A percentile compares a stretch with the other conserved stretches of the same genome.
These are phyloP conservation scores for Eupeodes luniger DNA, from an alignment of 2,888 invertebrate species.

Conservation along the genomic window DNA sequence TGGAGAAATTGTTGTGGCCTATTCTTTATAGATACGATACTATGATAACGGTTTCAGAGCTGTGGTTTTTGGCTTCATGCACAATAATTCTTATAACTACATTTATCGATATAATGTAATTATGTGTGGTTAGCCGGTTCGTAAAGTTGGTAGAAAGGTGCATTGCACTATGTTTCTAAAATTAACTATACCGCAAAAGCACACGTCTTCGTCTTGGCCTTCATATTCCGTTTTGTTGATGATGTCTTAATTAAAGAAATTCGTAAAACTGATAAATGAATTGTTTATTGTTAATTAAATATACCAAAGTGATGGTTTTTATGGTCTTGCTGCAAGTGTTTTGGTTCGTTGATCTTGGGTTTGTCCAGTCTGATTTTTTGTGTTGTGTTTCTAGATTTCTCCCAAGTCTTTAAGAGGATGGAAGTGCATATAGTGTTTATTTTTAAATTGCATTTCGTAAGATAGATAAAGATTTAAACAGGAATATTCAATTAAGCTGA, in stretches of 20 bases:
- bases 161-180: constrained; percentile 37
- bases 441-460: constrained; percentile 8
- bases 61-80: constrained; percentile 70
- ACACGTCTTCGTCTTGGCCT: background rate
- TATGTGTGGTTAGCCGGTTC: constrained; percentile 40
- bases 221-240: background rate
- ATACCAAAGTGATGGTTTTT: constrained; percentile 31
- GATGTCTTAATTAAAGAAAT: constrained; percentile 62
- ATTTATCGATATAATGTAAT: constrained; percentile 30
- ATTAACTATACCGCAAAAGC: background rate
- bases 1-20: constrained; percentile 69
- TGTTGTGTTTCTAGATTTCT: constrained; percentile 56
- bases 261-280: constrained; percentile 59
- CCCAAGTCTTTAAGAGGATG: constrained; percentile 27
- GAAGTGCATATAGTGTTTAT: constrained; percentile 34
- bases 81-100: constrained; percentile 45
- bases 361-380: constrained; percentile 27
- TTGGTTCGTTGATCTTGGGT: constrained; percentile 58
- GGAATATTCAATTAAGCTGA: background rate
- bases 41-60: constrained; percentile 49
- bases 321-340: constrained; percentile 61
- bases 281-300: constrained; percentile 66
- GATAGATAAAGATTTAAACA: background rate
- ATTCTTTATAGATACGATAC: constrained; percentile 27
- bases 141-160: constrained; percentile 39